Evolutionary conservation across 2,888 invertebrate genomes (phyloP).

Genomic region (Phengaris arion): DNA sequence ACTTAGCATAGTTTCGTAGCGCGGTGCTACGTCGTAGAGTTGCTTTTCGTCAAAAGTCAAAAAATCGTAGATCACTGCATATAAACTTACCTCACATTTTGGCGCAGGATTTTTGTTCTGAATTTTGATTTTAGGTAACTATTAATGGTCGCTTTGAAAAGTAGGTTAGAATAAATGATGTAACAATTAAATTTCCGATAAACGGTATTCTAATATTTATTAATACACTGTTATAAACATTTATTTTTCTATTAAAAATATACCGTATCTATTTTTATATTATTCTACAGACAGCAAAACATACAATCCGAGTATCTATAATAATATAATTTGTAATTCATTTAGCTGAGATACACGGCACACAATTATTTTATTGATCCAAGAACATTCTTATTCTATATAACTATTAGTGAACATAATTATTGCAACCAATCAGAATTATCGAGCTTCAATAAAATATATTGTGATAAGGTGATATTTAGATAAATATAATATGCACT

Average conservation of each 20-base stretch:
- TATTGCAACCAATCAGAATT: constrained; percentile 16
- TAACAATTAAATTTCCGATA: constrained; percentile 14
- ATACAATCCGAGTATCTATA: constrained; percentile 22
- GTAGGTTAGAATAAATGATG: not conserved
- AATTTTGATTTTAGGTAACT: too few relatives aligned
- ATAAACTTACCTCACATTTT: too few relatives aligned
- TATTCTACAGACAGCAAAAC: constrained; percentile 24
- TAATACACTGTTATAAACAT: constrained; percentile 33
- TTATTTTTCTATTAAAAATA: constrained; percentile 38
- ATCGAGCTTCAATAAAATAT: constrained; percentile 23
- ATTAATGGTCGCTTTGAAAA: too few relatives aligned
- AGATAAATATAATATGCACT: constrained; percentile 3
- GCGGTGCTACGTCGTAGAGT: not conserved
- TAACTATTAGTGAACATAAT: constrained; percentile 19
- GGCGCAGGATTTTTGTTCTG: too few relatives aligned
- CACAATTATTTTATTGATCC: constrained; percentile 23
- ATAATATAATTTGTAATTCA: constrained; percentile 20
- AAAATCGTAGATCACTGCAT: not conserved
- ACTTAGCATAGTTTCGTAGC: not conserved
- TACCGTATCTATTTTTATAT: constrained; percentile 35
- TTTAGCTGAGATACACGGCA: constrained; percentile 18
- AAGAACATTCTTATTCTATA: constrained; percentile 6
- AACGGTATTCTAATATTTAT: constrained; percentile 32
- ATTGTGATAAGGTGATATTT: not conserved
- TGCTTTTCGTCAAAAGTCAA: not conserved